Evolutionary conservation across 2,888 invertebrate species (phyloP), one percentile per base, ranked within the genome.

Genomic region (Plebejus argus): DNA sequence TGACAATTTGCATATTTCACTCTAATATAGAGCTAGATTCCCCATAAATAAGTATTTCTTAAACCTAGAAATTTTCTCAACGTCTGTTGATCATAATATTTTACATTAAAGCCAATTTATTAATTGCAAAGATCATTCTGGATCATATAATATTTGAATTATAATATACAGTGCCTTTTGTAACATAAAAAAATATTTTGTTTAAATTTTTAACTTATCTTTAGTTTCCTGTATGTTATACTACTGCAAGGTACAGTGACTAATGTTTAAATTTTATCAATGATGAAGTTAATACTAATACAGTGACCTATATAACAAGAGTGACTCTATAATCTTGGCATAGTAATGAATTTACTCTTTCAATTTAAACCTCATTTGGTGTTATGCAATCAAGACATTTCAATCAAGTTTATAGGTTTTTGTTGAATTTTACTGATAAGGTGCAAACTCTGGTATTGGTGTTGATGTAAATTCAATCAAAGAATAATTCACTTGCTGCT

Each of bases 341-440:
- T 28, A 39, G 53, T 35, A 77, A 72, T 76, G 66, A 88, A 84
- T 88, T 90, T 89, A 80, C 90, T 90, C 90, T 90, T 90, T 86
- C 84, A 86, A 85, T 85, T 23, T 85, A 82, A 86, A 87, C 85
- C 83, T 86, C 86, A 83, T 85, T 88, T 89, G 91, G 91, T 92
- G 92, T 93, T 92, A 90, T 89, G 91, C 87, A 93, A 93, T 92
- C 90, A 90, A 89, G 84, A 88, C 88, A 91, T 91, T 92, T 90
- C 92, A 93, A 93, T 93, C 92, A 91, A 91, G 86, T 87, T 88
- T 91, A 90, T 89, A 89, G 89, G 86, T 89, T 89, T 86, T 85
- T 84, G 81, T 81, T 86, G 86, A 84, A 85, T 83, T 85, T 83
- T 85, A 85, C 84, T 83, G 90, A 91, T 91, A 91, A 91, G 87